Evolutionary conservation across 2,113 vertebrate genomes (phyloP).

Genomic region (Microcebus ravelobensis): DNA sequence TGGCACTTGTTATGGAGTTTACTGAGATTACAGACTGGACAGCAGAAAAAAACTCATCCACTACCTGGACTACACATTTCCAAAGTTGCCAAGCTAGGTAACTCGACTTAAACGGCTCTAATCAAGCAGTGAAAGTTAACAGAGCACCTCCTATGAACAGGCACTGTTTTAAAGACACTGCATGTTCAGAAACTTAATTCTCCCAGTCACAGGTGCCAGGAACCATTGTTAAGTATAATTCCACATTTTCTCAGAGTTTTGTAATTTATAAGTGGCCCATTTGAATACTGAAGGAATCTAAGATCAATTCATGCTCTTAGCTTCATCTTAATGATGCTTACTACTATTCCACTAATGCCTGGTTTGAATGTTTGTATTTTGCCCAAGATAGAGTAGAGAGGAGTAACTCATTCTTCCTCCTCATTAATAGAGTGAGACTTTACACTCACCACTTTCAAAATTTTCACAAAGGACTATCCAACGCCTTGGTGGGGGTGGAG

Average conservation of each 20-base stretch:
- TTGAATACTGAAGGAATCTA: neutral
- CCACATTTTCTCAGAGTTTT: neutral
- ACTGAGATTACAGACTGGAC: neutral
- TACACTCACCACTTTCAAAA: neutral
- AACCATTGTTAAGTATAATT: neutral
- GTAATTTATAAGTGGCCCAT: neutral
- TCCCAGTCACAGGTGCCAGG: neutral
- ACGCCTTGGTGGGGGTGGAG: rapidly evolving
- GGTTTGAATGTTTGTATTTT: neutral
- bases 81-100: neutral
- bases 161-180: neutral
- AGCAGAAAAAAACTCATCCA: neutral
- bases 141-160: neutral
- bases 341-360: neutral
- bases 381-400: neutral
- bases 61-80: neutral
- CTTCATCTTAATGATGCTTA: neutral
- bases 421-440: neutral
- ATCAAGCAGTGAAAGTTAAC: neutral
- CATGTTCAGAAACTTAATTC: neutral
- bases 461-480: neutral
- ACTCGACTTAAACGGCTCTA: neutral
- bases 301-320: neutral
- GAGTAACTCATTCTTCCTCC: neutral
- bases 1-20: neutral